These are phyloP conservation scores for Melanerpes aurifrons DNA, from an alignment of 2,113 vertebrate species.

Conservation along the genomic window DNA sequence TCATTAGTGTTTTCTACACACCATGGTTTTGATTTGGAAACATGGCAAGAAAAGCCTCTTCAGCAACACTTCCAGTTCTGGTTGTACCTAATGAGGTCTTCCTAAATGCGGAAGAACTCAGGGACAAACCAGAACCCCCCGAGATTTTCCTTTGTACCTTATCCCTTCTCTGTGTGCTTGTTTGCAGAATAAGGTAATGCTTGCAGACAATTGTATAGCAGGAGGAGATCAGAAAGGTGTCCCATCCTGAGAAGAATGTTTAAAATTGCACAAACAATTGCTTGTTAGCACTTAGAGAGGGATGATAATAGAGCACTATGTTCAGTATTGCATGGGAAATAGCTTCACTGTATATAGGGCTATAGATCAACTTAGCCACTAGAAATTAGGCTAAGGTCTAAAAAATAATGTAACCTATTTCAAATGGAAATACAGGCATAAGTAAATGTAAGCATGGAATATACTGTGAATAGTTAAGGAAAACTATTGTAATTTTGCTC, in stretches of 20 bases:
- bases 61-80: background rate
- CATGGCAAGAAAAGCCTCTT: background rate
- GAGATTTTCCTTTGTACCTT: background rate
- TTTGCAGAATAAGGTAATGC: background rate
- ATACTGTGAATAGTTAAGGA: background rate
- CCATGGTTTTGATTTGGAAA: background rate
- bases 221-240: background rate
- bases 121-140: background rate
- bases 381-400: background rate
- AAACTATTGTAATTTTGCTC: background rate
- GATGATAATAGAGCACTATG: background rate
- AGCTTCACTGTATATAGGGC: background rate
- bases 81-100: background rate
- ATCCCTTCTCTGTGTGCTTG: background rate
- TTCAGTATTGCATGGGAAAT: background rate
- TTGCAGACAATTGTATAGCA: background rate
- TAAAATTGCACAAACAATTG: background rate
- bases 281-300: background rate
- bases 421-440: background rate
- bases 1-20: background rate
- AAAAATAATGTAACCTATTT: background rate
- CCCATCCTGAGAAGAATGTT: background rate
- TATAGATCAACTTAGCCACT: background rate
- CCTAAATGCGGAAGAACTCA: background rate
- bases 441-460: background rate